Percentiles rank a stretch among this genome's conserved stretches.
Evolutionary conservation across 2,113 vertebrate genomes (phyloP).

Genomic region (Dicaeum eximium): DNA sequence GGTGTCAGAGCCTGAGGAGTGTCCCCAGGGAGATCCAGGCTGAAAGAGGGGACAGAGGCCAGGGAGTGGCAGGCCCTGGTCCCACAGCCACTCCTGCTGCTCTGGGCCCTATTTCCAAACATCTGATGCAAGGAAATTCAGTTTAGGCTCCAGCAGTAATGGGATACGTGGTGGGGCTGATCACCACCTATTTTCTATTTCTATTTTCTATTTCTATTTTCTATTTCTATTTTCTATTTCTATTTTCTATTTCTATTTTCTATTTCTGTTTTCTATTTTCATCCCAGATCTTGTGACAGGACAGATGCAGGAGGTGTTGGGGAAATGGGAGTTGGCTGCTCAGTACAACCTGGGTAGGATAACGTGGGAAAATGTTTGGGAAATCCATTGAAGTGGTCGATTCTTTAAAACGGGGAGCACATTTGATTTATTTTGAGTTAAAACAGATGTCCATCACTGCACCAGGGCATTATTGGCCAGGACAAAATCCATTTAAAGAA

Average conservation of each 20-base stretch:
- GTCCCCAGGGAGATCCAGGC: background rate
- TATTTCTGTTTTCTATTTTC: background rate
- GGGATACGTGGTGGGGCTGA: fast-evolving
- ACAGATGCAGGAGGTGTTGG: background rate
- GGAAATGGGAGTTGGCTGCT: background rate
- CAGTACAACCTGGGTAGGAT: background rate
- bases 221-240: too few relatives aligned
- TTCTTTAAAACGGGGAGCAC: background rate
- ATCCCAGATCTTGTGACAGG: background rate
- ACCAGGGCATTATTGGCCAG: background rate
- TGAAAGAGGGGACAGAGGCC: background rate
- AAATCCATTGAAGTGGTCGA: background rate
- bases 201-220: too few relatives aligned
- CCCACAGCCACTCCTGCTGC: background rate
- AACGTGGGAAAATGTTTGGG: background rate
- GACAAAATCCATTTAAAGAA: background rate
- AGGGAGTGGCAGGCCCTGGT: background rate
- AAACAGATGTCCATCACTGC: background rate
- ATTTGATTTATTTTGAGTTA: background rate
- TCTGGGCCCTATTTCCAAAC: fast-evolving
- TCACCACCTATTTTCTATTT: too few relatives aligned
- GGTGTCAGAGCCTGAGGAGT: too few relatives aligned
- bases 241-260: too few relatives aligned
- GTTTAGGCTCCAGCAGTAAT: background rate
- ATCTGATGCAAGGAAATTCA: background rate